Percentiles rank a stretch among this genome's conserved stretches.
phyloP scores from a whole-genome alignment of 2,888 invertebrate genomes.

The Philonicus albiceps region DNA sequence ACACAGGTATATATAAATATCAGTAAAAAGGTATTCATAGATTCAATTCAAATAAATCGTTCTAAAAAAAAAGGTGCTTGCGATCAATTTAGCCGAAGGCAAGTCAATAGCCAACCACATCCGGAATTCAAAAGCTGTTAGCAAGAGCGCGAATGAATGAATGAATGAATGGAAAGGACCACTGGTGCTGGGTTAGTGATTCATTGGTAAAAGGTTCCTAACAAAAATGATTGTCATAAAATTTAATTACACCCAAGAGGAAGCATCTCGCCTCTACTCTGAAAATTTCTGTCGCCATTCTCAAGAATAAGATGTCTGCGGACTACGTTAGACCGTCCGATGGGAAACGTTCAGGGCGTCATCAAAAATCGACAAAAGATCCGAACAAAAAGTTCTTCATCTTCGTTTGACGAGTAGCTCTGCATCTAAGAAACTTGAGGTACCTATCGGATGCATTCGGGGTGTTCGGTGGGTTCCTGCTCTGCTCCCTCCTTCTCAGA shows the following conservation, averaged over 20 bases:
- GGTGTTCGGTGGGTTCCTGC: neutral
- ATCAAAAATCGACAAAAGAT: conserved; percentile 39
- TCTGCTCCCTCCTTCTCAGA: neutral
- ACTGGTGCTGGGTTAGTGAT: neutral
- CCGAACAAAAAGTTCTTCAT: conserved; percentile 42
- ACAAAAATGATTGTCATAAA: conserved; percentile 42
- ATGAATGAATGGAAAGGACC: neutral
- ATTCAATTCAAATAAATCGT: neutral
- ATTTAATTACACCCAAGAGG: conserved; percentile 41
- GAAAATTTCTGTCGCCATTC: conserved; percentile 47
- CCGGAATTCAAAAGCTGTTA: neutral
- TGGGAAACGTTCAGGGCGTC: conserved; percentile 44
- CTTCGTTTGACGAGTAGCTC: conserved; percentile 36
- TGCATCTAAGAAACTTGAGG: neutral
- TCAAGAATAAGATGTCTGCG: conserved; percentile 20
- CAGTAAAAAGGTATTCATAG: neutral
- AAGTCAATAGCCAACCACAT: neutral
- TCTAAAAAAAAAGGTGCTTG: neutral
- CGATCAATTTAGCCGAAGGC: neutral
- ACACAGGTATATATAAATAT: too few species aligned
- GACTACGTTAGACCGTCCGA: conserved; percentile 26
- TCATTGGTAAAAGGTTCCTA: neutral
- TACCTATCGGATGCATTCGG: neutral
- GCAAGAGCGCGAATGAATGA: neutral
- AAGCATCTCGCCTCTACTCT: neutral